Evolutionary conservation across 2,797 vertebrate genomes (phyloP).

Genomic region (Leptodactylus fallax): DNA sequence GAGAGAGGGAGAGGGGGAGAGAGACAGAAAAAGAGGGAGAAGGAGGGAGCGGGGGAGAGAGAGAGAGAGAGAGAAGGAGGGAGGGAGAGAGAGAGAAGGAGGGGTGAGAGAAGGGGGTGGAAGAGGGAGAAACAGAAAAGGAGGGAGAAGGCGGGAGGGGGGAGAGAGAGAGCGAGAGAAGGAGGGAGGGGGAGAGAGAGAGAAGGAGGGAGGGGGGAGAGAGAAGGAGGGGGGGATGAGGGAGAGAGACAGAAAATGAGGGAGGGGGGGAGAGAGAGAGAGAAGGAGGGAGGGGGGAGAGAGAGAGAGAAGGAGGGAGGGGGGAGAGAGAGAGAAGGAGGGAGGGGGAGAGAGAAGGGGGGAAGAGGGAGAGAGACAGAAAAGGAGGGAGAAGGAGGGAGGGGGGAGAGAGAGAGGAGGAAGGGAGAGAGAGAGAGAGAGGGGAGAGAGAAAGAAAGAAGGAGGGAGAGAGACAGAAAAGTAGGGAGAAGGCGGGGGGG

Average conservation of each 20-base stretch:
- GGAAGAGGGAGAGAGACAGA: conserved; percentile 24
- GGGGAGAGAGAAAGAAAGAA: too few species aligned
- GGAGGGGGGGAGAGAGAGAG: not conserved
- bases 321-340: not conserved
- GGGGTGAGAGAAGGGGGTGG: too few species aligned
- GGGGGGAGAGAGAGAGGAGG: too few species aligned
- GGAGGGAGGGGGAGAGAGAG: not conserved
- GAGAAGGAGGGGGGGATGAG: too few species aligned
- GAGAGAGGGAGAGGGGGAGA: not conserved
- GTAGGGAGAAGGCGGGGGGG: not conserved
- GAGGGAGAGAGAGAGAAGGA: not conserved
- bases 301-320: not conserved
- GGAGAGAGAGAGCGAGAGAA: not conserved
- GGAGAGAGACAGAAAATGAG: too few species aligned
- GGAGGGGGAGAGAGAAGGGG: conserved; percentile 61
- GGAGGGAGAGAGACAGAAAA: not conserved
- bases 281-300: too few species aligned
- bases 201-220: not conserved
- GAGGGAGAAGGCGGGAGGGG: not conserved
- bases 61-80: not conserved
- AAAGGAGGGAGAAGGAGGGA: not conserved
- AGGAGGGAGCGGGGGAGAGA: not conserved
- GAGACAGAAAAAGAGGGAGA: too few species aligned
- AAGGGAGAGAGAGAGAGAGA: too few species aligned
- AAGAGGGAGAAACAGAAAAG: too few species aligned